These are phyloP conservation scores for Chauna torquata DNA, from an alignment of 2,113 vertebrate genomes.

Conservation along the genomic window DNA sequence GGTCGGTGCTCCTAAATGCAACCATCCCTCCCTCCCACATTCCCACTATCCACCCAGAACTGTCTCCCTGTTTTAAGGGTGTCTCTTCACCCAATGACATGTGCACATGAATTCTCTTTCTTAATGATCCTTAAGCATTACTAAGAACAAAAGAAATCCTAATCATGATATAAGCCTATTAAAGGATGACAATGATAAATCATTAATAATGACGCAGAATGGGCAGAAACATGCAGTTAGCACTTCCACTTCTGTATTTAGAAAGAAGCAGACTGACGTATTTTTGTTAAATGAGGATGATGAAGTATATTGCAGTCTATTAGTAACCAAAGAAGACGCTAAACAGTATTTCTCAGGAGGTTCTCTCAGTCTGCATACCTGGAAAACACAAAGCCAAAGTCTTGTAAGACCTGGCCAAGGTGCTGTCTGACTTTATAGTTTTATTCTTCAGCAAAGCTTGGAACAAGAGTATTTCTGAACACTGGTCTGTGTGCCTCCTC, in stretches of 20 bases:
- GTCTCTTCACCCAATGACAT: constrained; percentile 29
- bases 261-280: not conserved
- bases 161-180: constrained; percentile 56
- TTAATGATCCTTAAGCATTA: constrained; percentile 52
- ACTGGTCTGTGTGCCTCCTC: not conserved
- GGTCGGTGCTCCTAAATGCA: not conserved
- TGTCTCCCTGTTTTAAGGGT: not conserved
- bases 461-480: not conserved
- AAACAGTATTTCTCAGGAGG: not conserved
- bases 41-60: constrained; percentile 8
- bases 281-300: constrained; percentile 23
- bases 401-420: not conserved
- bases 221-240: constrained; percentile 31
- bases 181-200: constrained; percentile 56
- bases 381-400: not conserved
- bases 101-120: not conserved
- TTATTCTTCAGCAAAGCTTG: not conserved
- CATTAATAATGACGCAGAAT: constrained; percentile 28
- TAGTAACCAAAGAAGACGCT: constrained; percentile 4
- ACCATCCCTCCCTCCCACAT: not conserved
- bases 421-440: not conserved
- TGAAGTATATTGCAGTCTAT: constrained; percentile 5
- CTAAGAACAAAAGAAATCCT: constrained; percentile 60
- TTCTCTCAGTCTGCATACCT: not conserved
- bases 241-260: not conserved